These are phyloP conservation scores for Sycobia sp. DNA, from an alignment of 1,140 invertebrate genomes.

Conservation along the genomic window DNA sequence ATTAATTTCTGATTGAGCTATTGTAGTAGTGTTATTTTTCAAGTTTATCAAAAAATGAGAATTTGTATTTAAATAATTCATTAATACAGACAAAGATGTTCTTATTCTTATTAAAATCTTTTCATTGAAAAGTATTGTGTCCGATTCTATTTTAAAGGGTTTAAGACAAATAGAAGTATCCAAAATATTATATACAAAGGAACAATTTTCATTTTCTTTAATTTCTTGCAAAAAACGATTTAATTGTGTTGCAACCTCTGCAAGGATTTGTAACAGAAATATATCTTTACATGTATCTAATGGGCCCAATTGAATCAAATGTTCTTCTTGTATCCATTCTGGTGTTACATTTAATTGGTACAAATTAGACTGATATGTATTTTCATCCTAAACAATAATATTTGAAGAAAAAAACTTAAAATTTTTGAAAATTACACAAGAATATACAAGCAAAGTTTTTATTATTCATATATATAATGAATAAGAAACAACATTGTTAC, in stretches of 20 bases:
- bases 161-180: slow-evolving; percentile 51
- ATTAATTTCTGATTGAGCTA: slow-evolving; percentile 50
- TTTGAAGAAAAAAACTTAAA: no score
- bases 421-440: no score
- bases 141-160: slow-evolving; percentile 43
- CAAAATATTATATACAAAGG: slow-evolving; percentile 49
- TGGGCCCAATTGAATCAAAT: slow-evolving; percentile 55
- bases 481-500: no score
- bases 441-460: no score
- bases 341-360: slow-evolving; percentile 39
- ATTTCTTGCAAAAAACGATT: slow-evolving; percentile 41
- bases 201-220: slow-evolving; percentile 36
- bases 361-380: slow-evolving; percentile 17
- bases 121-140: slow-evolving; percentile 46
- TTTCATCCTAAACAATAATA: slow-evolving; percentile 24
- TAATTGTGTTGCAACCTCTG: slow-evolving; percentile 45
- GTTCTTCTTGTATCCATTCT: slow-evolving; percentile 47
- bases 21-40: slow-evolving; percentile 42
- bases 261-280: slow-evolving; percentile 51
- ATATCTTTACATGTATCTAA: slow-evolving; percentile 41
- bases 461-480: no score
- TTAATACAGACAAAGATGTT: slow-evolving; percentile 49
- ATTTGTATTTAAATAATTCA: slow-evolving; percentile 49
- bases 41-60: slow-evolving; percentile 50
- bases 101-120: slow-evolving; percentile 53